phyloP scores from a whole-genome alignment of 2,113 vertebrate genomes.

The Thomomys bottae region DNA sequence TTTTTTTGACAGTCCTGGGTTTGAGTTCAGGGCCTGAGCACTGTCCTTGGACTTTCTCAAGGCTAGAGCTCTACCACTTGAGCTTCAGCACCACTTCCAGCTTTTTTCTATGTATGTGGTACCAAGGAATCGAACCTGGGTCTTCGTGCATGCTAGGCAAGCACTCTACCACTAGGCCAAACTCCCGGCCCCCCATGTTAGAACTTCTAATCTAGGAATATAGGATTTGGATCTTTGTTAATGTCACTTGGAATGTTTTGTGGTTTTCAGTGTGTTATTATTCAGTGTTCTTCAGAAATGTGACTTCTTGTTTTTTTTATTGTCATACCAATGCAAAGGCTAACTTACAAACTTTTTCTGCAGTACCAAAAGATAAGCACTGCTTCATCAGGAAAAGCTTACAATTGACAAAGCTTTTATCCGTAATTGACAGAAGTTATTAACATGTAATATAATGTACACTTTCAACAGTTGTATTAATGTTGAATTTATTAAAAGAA shows the following conservation, averaged over 20 bases:
- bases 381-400: too few relatives aligned
- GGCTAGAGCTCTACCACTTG: too few relatives aligned
- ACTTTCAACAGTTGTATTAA: conserved; percentile 9
- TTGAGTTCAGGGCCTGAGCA: too few relatives aligned
- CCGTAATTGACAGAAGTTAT: not conserved
- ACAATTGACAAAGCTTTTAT: not conserved
- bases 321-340: not conserved
- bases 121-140: too few relatives aligned
- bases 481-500: conserved; percentile 13
- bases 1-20: too few relatives aligned
- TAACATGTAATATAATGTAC: conserved; percentile 1
- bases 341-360: not conserved
- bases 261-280: not conserved
- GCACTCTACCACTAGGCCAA: too few relatives aligned
- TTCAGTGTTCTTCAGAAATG: not conserved
- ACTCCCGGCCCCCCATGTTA: too few relatives aligned
- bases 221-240: too few relatives aligned
- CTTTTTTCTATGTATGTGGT: too few relatives aligned
- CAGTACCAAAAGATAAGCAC: not conserved
- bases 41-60: too few relatives aligned
- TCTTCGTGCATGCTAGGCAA: too few relatives aligned
- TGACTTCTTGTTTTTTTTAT: not conserved
- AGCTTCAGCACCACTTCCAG: too few relatives aligned
- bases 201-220: not conserved
- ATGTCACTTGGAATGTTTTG: not conserved